Evolutionary conservation across 2,113 vertebrate species (phyloP).

Genomic region (Indicator maculatus): DNA sequence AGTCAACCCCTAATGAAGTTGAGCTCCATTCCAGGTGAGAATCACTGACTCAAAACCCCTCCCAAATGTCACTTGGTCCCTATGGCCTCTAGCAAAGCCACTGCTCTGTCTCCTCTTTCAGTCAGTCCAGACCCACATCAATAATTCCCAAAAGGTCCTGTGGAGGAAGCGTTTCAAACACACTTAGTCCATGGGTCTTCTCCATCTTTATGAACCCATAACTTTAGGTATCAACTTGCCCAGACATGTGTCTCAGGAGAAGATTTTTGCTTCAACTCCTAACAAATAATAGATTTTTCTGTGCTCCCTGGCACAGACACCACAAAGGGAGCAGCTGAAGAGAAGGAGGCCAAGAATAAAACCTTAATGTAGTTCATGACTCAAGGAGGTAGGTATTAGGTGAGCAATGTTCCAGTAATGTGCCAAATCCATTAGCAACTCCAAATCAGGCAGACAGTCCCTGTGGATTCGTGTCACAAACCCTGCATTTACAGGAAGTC

Average conservation of each 20-base stretch:
- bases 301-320: not conserved
- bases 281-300: not conserved
- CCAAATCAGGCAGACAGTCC: slow-evolving; percentile 15
- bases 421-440: slow-evolving; percentile 7
- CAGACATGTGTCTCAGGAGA: accelerated
- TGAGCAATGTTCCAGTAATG: slow-evolving; percentile 4
- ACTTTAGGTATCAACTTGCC: not conserved
- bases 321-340: not conserved
- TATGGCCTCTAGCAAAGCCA: not conserved
- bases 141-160: not conserved
- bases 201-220: not conserved
- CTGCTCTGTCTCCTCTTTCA: not conserved
- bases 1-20: not conserved
- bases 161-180: not conserved
- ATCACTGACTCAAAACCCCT: not conserved
- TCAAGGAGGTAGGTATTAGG: not conserved
- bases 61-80: not conserved
- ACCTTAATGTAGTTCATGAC: not conserved
- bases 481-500: slow-evolving; percentile 40
- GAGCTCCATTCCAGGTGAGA: not conserved
- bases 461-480: slow-evolving; percentile 39
- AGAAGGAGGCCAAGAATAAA: not conserved
- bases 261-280: not conserved
- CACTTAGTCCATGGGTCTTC: not conserved
- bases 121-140: not conserved